phyloP scores from a whole-genome alignment of 2,113 vertebrate species.

The Vidua macroura region DNA sequence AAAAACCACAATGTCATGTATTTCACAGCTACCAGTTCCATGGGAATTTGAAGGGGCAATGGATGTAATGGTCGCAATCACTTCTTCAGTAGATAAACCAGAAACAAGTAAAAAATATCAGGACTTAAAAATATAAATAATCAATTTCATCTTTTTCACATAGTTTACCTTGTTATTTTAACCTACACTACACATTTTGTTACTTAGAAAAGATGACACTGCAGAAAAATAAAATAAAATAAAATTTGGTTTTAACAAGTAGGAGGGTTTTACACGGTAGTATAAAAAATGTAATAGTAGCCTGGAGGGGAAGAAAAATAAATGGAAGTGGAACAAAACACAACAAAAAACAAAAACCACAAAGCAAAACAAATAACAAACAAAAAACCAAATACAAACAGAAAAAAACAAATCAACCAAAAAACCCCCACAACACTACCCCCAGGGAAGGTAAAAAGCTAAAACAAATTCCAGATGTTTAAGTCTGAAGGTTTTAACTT shows the following conservation, averaged over 20 bases:
- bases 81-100: background rate
- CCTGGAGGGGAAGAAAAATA: background rate
- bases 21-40: background rate
- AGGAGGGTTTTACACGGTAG: background rate
- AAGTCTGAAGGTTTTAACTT: conserved; percentile 40
- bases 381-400: too few species aligned
- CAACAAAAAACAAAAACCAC: background rate
- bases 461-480: conserved; percentile 38
- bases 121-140: background rate
- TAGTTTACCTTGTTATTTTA: conserved; percentile 32
- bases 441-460: conserved; percentile 19
- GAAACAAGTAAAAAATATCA: background rate
- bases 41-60: background rate
- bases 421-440: background rate
- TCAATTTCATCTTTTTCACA: background rate
- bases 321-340: background rate
- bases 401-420: too few species aligned
- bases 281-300: conserved; percentile 31
- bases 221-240: conserved; percentile 62
- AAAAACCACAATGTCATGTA: background rate
- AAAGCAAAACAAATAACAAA: background rate
- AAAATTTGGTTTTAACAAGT: conserved; percentile 10
- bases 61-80: background rate
- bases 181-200: conserved; percentile 39
- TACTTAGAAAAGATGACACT: conserved; percentile 32